Percentiles rank a stretch among this genome's conserved stretches.
phyloP scores from a whole-genome alignment of 2,797 vertebrate genomes.

The Aselliscus stoliczkanus region DNA sequence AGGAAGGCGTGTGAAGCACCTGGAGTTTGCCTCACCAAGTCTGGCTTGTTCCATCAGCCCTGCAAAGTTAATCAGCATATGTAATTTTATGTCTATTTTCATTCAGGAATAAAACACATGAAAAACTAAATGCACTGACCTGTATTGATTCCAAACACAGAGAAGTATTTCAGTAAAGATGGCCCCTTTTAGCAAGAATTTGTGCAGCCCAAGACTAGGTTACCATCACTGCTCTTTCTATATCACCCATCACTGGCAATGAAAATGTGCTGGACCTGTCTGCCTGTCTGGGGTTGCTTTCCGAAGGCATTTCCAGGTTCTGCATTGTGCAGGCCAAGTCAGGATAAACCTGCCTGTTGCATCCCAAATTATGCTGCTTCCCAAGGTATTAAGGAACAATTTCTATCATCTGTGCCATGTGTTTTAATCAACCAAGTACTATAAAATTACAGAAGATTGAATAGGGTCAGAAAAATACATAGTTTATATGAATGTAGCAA shows the following conservation, averaged over 20 bases:
- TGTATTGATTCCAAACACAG: constrained; percentile 1
- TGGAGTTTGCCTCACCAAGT: neutral
- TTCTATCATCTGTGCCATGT: neutral
- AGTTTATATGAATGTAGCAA: neutral
- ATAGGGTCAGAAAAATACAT: neutral
- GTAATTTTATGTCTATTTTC: neutral
- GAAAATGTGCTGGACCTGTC: neutral
- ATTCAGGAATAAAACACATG: neutral
- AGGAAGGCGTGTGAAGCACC: neutral
- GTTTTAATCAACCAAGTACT: neutral
- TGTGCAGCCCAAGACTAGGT: neutral
- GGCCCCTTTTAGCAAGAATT: neutral
- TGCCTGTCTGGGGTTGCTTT: neutral
- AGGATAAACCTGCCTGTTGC: neutral
- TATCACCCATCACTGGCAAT: neutral
- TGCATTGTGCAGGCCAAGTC: neutral
- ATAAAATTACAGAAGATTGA: neutral
- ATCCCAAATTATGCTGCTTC: neutral
- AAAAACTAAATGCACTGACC: neutral
- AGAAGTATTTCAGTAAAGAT: neutral
- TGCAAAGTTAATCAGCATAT: neutral
- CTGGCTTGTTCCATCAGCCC: neutral
- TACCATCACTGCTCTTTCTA: neutral
- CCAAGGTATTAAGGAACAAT: neutral
- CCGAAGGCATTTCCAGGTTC: neutral